A percentile compares a stretch with the other conserved stretches of the same genome.
phyloP scores from a whole-genome alignment of 2,113 vertebrate genomes.

The Phainopepla nitens region DNA sequence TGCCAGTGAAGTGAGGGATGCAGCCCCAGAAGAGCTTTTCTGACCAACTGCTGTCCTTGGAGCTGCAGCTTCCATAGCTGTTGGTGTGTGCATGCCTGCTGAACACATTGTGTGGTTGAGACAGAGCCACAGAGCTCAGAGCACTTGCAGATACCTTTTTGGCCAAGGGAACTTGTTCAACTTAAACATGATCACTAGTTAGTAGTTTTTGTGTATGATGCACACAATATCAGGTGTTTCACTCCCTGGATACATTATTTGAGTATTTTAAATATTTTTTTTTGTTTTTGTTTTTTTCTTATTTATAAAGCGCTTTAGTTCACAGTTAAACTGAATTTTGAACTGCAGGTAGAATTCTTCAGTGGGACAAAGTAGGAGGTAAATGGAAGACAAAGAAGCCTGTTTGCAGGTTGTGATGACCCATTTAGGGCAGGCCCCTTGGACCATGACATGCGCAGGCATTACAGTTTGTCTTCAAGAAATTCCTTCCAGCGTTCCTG shows the following conservation, averaged over 20 bases:
- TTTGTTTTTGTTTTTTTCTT: too few species aligned
- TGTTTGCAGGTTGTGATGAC: background rate
- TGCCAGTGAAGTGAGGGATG: background rate
- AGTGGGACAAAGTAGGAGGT: background rate
- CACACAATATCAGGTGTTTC: background rate
- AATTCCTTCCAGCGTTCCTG: background rate
- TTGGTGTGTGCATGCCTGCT: background rate
- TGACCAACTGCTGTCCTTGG: background rate
- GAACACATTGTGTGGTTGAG: background rate
- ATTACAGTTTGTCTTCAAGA: background rate
- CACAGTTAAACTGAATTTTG: background rate
- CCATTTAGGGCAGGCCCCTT: background rate
- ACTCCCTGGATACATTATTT: background rate
- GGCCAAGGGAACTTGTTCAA: background rate
- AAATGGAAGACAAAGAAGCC: background rate
- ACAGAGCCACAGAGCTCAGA: background rate
- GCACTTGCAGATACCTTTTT: background rate
- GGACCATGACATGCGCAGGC: background rate
- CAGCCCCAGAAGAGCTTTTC: background rate
- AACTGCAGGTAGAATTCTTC: background rate
- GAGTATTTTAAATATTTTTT: background rate
- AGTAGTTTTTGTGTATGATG: background rate
- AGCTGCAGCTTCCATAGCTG: background rate
- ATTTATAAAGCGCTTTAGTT: background rate
- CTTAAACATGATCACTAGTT: background rate